phyloP scores from a whole-genome alignment of 2,113 vertebrate genomes.

The Tiliqua scincoides region DNA sequence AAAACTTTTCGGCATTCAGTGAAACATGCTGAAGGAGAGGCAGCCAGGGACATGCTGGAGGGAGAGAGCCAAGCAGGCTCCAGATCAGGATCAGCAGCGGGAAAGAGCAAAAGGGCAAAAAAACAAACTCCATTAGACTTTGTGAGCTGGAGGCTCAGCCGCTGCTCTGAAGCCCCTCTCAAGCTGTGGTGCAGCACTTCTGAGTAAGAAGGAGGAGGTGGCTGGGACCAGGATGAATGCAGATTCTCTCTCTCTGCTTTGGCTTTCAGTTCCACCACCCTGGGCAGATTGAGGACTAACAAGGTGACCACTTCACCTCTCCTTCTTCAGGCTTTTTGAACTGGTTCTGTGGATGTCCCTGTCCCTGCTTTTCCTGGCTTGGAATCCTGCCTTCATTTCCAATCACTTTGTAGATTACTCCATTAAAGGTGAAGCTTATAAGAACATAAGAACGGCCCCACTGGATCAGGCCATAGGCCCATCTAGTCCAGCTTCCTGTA shows the following conservation, averaged over 20 bases:
- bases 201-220: not conserved
- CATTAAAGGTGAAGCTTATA: not conserved
- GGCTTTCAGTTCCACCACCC: not conserved
- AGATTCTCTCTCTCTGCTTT: not conserved
- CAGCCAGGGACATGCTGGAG: not conserved
- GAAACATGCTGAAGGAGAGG: slow-evolving; percentile 4
- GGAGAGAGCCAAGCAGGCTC: not conserved
- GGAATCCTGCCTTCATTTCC: not conserved
- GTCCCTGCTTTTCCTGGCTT: not conserved
- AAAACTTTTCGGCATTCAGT: not conserved
- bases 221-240: not conserved
- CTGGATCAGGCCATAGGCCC: too few species aligned
- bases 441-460: too few species aligned
- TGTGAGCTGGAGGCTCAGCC: not conserved
- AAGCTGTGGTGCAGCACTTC: not conserved
- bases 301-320: not conserved
- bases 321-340: not conserved
- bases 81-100: not conserved
- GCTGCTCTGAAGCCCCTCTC: not conserved
- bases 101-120: slow-evolving; percentile 11
- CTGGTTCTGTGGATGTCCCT: not conserved
- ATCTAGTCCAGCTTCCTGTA: too few species aligned
- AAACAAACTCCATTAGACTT: not conserved
- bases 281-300: not conserved
- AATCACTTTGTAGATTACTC: not conserved